Evolutionary conservation across 2,888 invertebrate species (phyloP).

Genomic region (Artemia sp.): DNA sequence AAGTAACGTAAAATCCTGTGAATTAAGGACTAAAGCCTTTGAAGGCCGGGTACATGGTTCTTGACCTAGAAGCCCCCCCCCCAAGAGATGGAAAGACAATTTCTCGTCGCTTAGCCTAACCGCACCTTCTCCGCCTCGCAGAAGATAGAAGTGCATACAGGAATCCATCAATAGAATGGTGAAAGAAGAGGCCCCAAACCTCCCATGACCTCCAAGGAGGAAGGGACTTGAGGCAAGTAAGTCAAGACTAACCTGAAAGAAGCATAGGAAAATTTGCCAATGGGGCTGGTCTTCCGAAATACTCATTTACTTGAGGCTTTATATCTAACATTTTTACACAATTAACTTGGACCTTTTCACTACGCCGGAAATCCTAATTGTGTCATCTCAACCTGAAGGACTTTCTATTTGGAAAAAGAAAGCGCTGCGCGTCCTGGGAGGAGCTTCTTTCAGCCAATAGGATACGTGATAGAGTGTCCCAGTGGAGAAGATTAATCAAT

Average conservation of each 20-base stretch:
- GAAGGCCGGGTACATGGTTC: too few relatives aligned
- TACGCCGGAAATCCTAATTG: constrained; percentile 4
- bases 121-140: too few relatives aligned
- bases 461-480: not conserved
- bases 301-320: constrained; percentile 64
- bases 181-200: too few relatives aligned
- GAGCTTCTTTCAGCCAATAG: constrained; percentile 6
- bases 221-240: not conserved
- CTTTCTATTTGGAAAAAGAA: not conserved
- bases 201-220: too few relatives aligned
- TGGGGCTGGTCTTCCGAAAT: constrained; percentile 64
- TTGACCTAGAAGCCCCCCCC: too few relatives aligned
- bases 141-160: too few relatives aligned
- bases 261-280: constrained; percentile 90
- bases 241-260: constrained; percentile 51
- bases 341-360: not conserved
- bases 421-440: not conserved
- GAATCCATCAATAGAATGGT: too few relatives aligned
- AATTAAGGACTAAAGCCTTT: too few relatives aligned
- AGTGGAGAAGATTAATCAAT: too few relatives aligned
- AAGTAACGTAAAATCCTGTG: too few relatives aligned
- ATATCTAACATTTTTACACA: constrained; percentile 59
- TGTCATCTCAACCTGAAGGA: not conserved
- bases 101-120: too few relatives aligned
- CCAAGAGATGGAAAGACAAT: too few relatives aligned